phyloP scores from a whole-genome alignment of 2,797 vertebrate species.

The Epinephelus awoara region DNA sequence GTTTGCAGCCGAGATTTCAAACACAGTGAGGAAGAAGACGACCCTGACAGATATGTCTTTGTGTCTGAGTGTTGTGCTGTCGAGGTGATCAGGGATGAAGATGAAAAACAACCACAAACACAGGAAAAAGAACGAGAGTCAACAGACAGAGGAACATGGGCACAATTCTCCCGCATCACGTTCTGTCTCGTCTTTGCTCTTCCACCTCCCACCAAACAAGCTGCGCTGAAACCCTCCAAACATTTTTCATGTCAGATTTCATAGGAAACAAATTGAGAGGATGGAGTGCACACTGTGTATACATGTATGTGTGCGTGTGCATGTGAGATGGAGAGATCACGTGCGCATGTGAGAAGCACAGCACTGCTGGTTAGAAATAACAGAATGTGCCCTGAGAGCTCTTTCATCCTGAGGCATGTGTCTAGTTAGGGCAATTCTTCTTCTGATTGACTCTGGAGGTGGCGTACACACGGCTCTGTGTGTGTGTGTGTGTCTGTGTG shows the following conservation, averaged over 20 bases:
- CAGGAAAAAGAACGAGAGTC: background rate
- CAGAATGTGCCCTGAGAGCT: conserved; percentile 65
- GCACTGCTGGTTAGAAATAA: conserved; percentile 59
- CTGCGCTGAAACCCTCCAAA: conserved; percentile 41
- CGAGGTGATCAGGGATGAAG: conserved; percentile 13
- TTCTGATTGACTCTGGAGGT: conserved; percentile 75
- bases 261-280: conserved; percentile 15
- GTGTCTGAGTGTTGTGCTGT: background rate
- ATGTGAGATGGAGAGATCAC: background rate
- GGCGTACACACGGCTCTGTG: conserved; percentile 22
- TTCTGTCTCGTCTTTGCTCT: background rate
- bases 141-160: background rate
- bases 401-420: conserved; percentile 70
- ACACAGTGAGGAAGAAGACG: background rate
- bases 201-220: conserved; percentile 19
- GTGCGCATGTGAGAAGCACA: conserved; percentile 27
- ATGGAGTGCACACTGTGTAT: background rate
- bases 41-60: background rate
- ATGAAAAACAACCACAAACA: conserved; percentile 27
- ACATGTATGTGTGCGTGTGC: background rate
- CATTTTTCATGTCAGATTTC: conserved; percentile 36
- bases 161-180: background rate
- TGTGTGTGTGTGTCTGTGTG: conserved; percentile 34
- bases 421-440: conserved; percentile 79
- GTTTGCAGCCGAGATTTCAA: background rate